Evolutionary conservation across 1,140 invertebrate genomes (phyloP).

Genomic region (Melitaea cinxia): DNA sequence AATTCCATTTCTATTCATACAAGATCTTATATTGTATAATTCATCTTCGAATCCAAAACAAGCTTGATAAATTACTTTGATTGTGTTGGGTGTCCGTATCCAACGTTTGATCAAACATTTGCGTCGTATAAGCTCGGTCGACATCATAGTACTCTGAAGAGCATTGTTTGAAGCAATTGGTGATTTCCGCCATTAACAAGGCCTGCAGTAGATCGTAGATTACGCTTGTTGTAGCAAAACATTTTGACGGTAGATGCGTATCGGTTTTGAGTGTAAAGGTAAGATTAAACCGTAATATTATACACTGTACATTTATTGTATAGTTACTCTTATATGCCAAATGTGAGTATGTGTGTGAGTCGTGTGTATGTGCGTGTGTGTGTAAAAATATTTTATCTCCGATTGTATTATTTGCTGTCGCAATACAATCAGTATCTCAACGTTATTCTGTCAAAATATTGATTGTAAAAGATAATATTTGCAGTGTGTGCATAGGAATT

Average conservation of each 20-base stretch:
- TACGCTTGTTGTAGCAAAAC: slow-evolving; percentile 61
- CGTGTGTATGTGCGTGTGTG: no score
- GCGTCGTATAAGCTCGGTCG: slow-evolving; percentile 16
- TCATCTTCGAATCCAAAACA: not conserved
- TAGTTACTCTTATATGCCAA: no score
- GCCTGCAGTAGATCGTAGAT: slow-evolving; percentile 57
- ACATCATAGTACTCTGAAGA: slow-evolving; percentile 26
- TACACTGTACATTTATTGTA: no score
- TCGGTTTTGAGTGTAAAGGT: slow-evolving; percentile 36
- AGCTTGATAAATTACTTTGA: not conserved
- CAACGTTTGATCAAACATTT: slow-evolving; percentile 35
- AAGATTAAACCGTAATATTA: not conserved
- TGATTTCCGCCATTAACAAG: slow-evolving; percentile 67
- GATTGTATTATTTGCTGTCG: no score
- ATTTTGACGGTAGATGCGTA: slow-evolving; percentile 67
- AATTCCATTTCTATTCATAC: no score
- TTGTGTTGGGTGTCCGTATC: not conserved
- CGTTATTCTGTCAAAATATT: no score
- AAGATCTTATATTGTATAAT: no score
- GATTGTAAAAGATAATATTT: no score
- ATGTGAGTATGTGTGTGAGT: no score
- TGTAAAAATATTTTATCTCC: no score
- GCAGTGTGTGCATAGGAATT: no score
- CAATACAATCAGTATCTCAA: no score
- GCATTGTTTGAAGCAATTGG: slow-evolving; percentile 66